phyloP scores from a whole-genome alignment of 92 coral and sea anemone genomes.

The Epizoanthus illoricatus region DNA sequence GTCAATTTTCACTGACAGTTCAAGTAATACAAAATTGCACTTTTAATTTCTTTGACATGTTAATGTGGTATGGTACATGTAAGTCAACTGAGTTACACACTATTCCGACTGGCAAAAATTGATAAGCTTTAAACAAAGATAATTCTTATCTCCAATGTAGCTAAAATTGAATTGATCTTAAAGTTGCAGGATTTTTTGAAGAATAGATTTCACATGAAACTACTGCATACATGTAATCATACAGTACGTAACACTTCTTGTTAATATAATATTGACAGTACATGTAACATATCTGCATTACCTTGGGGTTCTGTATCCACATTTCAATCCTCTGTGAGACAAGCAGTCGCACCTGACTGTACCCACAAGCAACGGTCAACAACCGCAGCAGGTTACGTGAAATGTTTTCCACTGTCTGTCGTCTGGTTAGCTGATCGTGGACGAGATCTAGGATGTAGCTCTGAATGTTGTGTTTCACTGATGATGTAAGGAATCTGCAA shows the following conservation, averaged over 20 bases:
- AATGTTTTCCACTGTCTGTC: constrained; percentile 94
- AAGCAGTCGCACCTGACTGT: constrained; percentile 84
- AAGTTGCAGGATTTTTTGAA: too few relatives aligned
- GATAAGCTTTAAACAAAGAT: too few relatives aligned
- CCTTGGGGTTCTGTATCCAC: constrained; percentile 98
- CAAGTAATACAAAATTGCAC: too few relatives aligned
- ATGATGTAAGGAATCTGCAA: constrained; percentile 67
- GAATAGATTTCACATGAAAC: too few relatives aligned
- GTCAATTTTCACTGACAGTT: too few relatives aligned
- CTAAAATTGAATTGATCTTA: too few relatives aligned
- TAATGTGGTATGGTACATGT: too few relatives aligned
- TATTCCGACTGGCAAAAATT: too few relatives aligned
- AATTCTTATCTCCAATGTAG: too few relatives aligned
- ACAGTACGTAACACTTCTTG: neutral
- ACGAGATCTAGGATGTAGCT: constrained; percentile 85
- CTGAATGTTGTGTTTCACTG: constrained; percentile 81
- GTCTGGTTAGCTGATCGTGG: constrained; percentile 90
- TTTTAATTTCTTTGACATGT: too few relatives aligned
- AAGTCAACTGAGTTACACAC: too few relatives aligned
- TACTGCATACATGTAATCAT: neutral
- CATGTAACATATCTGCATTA: constrained; percentile 22
- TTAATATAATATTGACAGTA: neutral
- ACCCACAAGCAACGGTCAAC: constrained; percentile 89
- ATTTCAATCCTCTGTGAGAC: constrained; percentile 89
- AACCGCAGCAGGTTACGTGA: constrained; percentile 87